Conservation (phyloP, 2,797 vertebrate species). For the Epinephelus coioides region DNA sequence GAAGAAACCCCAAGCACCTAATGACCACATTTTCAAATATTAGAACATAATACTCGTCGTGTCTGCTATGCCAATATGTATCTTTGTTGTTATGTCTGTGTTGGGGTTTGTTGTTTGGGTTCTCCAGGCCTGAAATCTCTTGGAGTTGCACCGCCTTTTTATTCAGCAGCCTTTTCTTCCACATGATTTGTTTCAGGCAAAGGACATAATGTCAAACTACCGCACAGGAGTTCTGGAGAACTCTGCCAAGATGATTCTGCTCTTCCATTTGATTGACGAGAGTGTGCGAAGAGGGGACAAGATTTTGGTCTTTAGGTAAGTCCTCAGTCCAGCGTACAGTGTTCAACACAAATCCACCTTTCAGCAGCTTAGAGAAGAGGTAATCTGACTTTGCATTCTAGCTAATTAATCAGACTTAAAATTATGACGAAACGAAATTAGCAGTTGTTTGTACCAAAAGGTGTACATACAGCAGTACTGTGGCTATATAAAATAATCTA, state of each 20-base stretch:
- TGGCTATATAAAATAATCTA: neutral
- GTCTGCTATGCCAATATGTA: neutral
- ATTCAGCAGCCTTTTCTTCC: slow-evolving; percentile 4
- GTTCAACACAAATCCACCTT: slow-evolving; percentile 37
- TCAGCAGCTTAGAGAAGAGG: slow-evolving; percentile 37
- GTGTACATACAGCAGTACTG: neutral
- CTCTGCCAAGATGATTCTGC: slow-evolving; percentile 97
- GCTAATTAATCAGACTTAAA: slow-evolving; percentile 21
- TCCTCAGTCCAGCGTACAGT: neutral
- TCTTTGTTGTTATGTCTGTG: neutral
- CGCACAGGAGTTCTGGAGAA: slow-evolving; percentile 94
- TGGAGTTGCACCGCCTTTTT: neutral
- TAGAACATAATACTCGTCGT: neutral
- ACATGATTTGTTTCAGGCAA: slow-evolving; percentile 87
- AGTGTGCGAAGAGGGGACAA: slow-evolving; percentile 94
- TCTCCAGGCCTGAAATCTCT: neutral
- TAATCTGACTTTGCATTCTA: slow-evolving; percentile 15
- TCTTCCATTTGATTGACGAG: slow-evolving; percentile 98
- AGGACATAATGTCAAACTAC: slow-evolving; percentile 94
- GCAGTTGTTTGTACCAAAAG: too few species aligned
- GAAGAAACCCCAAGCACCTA: too few species aligned
- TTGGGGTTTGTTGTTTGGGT: neutral
- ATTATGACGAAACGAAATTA: neutral
- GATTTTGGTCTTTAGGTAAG: slow-evolving; percentile 97
- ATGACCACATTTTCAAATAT: neutral